phyloP scores from a whole-genome alignment of 1,140 invertebrate species.

The Drosophila bocki region DNA sequence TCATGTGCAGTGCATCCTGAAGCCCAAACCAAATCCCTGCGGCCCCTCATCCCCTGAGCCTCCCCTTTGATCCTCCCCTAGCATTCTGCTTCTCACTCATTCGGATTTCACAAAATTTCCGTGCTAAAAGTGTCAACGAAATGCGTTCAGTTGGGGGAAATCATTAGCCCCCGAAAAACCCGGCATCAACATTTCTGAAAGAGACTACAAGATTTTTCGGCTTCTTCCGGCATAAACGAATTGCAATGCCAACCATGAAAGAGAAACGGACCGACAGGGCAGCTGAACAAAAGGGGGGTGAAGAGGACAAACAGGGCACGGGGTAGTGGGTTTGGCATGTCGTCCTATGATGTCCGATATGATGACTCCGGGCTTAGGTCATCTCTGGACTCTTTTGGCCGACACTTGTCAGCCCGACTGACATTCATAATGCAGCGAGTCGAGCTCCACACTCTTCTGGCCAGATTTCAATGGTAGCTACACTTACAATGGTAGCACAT shows the following conservation, averaged over 20 bases:
- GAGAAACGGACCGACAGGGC: not conserved
- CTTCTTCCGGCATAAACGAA: constrained; percentile 52
- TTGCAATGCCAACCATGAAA: constrained; percentile 43
- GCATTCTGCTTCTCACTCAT: constrained; percentile 4
- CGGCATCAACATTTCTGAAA: constrained; percentile 65
- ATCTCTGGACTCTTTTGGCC: constrained; percentile 18
- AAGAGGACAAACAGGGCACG: constrained; percentile 3
- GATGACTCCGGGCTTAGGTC: constrained; percentile 41
- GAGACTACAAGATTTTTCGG: constrained; percentile 71
- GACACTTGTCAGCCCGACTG: constrained; percentile 46
- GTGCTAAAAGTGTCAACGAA: constrained; percentile 64
- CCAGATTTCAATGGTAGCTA: not conserved
- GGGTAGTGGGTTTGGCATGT: constrained; percentile 2
- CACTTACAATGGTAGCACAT: not conserved
- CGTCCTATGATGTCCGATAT: constrained; percentile 32
- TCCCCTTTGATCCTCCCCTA: not conserved
- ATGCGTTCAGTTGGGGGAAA: constrained; percentile 71
- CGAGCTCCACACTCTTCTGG: constrained; percentile 9
- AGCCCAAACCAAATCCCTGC: not conserved
- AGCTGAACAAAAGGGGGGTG: not conserved
- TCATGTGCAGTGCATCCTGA: constrained; percentile 17
- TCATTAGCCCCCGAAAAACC: constrained; percentile 62
- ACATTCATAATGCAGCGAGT: constrained; percentile 21
- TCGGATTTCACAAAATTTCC: constrained; percentile 38
- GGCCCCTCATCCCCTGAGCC: too few species aligned